A percentile compares a stretch with the other conserved stretches of the same genome.
Conservation (phyloP, 2,113 vertebrate species). For the Crotalus tigris region DNA sequence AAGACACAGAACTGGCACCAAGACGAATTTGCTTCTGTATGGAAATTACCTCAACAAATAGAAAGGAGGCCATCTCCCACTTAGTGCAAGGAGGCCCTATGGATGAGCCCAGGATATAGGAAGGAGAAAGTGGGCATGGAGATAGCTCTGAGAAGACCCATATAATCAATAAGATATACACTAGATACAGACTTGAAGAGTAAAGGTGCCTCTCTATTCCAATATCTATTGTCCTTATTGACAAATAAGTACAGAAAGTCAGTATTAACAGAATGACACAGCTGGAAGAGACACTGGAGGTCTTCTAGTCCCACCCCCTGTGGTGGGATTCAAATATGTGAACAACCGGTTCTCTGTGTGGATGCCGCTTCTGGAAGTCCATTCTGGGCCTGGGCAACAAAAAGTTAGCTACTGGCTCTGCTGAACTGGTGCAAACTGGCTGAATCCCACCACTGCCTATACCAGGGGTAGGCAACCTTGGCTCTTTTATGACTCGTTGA, state of each 20-base stretch:
- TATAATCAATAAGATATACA: not conserved
- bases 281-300: too few relatives aligned
- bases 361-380: too few relatives aligned
- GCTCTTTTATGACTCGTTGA: too few relatives aligned
- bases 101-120: not conserved
- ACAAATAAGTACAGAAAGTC: not conserved
- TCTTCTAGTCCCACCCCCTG: not conserved
- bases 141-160: not conserved
- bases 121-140: not conserved
- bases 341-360: too few relatives aligned
- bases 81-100: not conserved
- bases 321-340: too few relatives aligned
- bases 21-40: not conserved
- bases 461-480: too few relatives aligned
- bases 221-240: not conserved
- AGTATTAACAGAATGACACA: not conserved
- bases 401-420: too few relatives aligned
- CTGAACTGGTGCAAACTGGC: too few relatives aligned
- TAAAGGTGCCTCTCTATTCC: not conserved
- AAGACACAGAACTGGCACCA: not conserved
- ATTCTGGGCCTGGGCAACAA: too few relatives aligned
- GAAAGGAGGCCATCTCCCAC: not conserved
- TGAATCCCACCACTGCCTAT: too few relatives aligned
- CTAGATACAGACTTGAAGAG: not conserved
- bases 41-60: not conserved